These are phyloP conservation scores for Trichopria drosophilae DNA, from an alignment of 2,888 invertebrate genomes.

Conservation along the genomic window DNA sequence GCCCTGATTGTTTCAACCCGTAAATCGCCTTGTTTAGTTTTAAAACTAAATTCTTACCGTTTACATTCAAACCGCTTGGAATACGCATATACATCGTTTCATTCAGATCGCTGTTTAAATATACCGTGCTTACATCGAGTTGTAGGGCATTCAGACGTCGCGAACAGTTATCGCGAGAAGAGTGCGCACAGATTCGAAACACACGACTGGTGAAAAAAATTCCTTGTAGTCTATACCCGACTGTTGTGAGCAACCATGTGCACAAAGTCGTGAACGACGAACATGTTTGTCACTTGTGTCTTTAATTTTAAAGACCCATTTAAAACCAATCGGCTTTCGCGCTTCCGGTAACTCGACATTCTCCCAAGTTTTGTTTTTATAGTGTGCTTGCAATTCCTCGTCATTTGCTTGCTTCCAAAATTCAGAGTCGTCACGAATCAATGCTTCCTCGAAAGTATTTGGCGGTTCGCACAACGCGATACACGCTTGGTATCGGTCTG, in stretches of 20 bases:
- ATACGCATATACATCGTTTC: conserved; percentile 25
- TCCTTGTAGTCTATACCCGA: conserved; percentile 8
- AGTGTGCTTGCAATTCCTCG: conserved; percentile 14
- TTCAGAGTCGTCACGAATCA: no score
- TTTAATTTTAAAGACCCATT: no score
- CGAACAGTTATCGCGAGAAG: conserved; percentile 23
- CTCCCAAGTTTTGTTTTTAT: conserved; percentile 15
- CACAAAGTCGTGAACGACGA: conserved; percentile 22
- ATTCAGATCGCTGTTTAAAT: no score
- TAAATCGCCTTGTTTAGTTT: conserved; percentile 27
- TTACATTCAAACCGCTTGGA: conserved; percentile 19
- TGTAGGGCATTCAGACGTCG: conserved; percentile 17
- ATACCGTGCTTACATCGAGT: conserved; percentile 19
- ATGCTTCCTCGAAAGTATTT: conserved; percentile 1
- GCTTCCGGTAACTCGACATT: conserved; percentile 7
- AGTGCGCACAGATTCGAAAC: no score
- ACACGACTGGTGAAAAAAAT: conserved; percentile 9
- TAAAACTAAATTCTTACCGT: conserved; percentile 9
- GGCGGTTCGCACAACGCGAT: conserved; percentile 1
- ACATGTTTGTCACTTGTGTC: background rate
- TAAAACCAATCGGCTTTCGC: conserved; percentile 18
- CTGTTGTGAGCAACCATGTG: conserved; percentile 22
- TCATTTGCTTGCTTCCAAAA: conserved; percentile 18
- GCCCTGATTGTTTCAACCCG: conserved; percentile 24
- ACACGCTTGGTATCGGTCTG: conserved; percentile 1